phyloP scores from a whole-genome alignment of 53 echinoderm and acorn worm genomes.

The Holothuria scabra region DNA sequence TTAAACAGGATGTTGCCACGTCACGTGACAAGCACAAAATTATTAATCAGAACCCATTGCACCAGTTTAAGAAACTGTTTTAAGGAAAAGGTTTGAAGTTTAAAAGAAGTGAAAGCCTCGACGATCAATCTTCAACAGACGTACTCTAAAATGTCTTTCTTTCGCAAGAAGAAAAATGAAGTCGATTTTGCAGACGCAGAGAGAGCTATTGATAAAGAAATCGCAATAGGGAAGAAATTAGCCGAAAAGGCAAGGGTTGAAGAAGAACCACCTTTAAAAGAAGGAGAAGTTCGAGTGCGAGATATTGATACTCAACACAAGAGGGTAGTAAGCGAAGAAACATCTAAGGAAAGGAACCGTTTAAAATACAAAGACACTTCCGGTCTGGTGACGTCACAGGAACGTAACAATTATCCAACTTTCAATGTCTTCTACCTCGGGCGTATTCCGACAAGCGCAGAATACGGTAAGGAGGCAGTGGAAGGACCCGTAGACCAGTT shows the following conservation, averaged over 20 bases:
- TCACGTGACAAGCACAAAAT: no score
- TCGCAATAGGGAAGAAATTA: not conserved
- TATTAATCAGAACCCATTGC: no score
- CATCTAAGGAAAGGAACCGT: conserved; percentile 69
- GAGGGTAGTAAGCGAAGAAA: conserved; percentile 34
- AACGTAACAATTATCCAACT: conserved; percentile 82
- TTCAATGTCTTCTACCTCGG: conserved; percentile 93
- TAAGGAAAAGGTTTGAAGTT: no score
- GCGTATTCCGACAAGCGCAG: conserved; percentile 80
- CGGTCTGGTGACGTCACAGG: conserved; percentile 60
- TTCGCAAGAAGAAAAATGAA: conserved; percentile 41
- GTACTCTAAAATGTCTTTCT: conserved; percentile 30
- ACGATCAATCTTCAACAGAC: no score
- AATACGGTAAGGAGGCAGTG: conserved; percentile 87
- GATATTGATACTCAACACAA: conserved; percentile 6
- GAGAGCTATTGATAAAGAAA: conserved; percentile 33
- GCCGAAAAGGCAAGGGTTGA: conserved; percentile 29
- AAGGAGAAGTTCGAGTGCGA: conserved; percentile 30
- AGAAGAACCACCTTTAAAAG: not conserved
- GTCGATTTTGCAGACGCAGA: conserved; percentile 33
- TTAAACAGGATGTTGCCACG: no score
- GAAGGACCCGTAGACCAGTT: conserved; percentile 93
- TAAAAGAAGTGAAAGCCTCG: no score
- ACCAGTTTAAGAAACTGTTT: no score
- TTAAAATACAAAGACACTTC: conserved; percentile 84